Base-by-base conservation (phyloP, 2,113 vertebrate species). In the Xenotilapia leptura region DNA sequence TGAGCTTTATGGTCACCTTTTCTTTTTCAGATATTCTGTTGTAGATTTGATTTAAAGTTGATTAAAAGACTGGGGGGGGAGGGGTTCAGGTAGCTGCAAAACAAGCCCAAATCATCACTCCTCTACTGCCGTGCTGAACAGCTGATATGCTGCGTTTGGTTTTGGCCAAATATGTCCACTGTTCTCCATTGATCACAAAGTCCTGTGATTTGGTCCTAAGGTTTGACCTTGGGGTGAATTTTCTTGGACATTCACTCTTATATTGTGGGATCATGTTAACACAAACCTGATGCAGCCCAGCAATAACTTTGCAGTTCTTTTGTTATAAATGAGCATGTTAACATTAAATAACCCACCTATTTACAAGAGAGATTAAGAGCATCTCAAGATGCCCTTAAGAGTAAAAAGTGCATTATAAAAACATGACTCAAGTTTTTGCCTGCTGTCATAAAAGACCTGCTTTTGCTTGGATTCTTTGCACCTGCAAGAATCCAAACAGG, bases 211-310 rank as follows among this genome's bases (percentile, higher is more conserved):
- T n/a, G 17, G 33, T 65, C 31, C 31, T 45, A 73, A 26, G 21
- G 38, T 73, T 42, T 73, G 68, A 45, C 68, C 40, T 73, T 73
- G 65, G 13, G 38, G 65, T 73, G 21, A 73, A 73, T 45, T 73
- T 26, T 26, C 21, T 11, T 73, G 68, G 21, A 45, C 8, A 17
- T 45, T 9, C 40, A 45, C 38, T 45, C 65, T 23, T 15, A 10
- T 21, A 45, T 23, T 73, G 12, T 45, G 38, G 65, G 21, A 26
- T 73, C 40, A 45, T 17, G 68, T 73, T 45, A 45, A 73, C n/a
- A 23, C 12, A 23, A 23, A 70, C 7, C 12, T 70, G 12, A 40
- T 70, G 12, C n/a, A 70, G n/a, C 7, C n/a, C 38, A 42, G 5
- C 38, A 42, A 70, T 4, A 70, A 70, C 5, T 68, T 4, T 40